Evolutionary conservation across 2,797 vertebrate genomes (phyloP).

Genomic region (Stomatorhinus walkeri): DNA sequence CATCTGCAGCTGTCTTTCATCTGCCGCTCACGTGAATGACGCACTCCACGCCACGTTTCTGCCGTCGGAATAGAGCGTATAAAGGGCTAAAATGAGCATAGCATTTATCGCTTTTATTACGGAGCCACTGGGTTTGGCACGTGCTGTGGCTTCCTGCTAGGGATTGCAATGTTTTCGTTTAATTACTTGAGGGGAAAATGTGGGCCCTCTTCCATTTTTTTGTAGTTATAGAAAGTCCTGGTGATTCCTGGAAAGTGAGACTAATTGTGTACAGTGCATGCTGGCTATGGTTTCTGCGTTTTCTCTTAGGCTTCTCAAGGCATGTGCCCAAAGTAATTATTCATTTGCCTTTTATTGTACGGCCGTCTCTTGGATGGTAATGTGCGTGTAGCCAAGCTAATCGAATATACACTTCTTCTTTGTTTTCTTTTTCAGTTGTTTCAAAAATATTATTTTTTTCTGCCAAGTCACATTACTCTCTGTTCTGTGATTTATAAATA

Average conservation of each 20-base stretch:
- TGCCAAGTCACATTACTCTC: conserved; percentile 34
- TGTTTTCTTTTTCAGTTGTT: conserved; percentile 39
- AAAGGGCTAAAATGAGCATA: conserved; percentile 51
- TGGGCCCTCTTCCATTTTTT: conserved; percentile 37
- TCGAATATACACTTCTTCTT: conserved; percentile 38
- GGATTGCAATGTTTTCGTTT: conserved; percentile 39
- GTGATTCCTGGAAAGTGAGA: conserved; percentile 48
- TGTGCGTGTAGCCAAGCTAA: conserved; percentile 46
- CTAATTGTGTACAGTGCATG: conserved; percentile 43
- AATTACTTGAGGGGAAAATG: conserved; percentile 35
- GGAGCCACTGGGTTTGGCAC: conserved; percentile 39
- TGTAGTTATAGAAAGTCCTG: conserved; percentile 40
- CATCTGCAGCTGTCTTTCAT: conserved; percentile 57
- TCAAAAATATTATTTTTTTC: conserved; percentile 34
- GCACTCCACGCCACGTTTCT: conserved; percentile 53
- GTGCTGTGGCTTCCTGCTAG: conserved; percentile 33
- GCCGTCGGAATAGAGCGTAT: conserved; percentile 47
- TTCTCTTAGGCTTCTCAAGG: conserved; percentile 40
- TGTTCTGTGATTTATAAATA: background rate
- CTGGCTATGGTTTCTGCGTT: conserved; percentile 34
- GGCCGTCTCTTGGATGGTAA: conserved; percentile 47
- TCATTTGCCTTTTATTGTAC: conserved; percentile 53
- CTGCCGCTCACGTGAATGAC: conserved; percentile 55
- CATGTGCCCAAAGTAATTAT: conserved; percentile 56
- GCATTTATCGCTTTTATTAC: conserved; percentile 56